Base-by-base conservation (phyloP, 2,888 invertebrate species). In the Hypselothyrea guttata region DNA sequence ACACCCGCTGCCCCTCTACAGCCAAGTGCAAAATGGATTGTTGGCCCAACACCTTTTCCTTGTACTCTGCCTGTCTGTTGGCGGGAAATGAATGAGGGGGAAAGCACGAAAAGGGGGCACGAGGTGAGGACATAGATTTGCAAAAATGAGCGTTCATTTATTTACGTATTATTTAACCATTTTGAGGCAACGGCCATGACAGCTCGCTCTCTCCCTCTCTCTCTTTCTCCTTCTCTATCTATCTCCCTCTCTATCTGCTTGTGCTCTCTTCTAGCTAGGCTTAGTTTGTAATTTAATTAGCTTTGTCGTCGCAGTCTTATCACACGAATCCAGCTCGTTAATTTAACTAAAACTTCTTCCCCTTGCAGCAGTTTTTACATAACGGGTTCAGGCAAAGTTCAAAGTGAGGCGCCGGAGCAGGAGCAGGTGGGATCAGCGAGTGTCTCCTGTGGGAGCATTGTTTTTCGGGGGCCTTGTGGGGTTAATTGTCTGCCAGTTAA, bases 221-320 rank as follows among this genome's bases (percentile, higher is more conserved):
- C 30, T 13, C 37, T 18, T 0, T 9, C 1, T n/a, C n/a, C n/a
- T n/a, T n/a, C n/a, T n/a, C n/a, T n/a, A n/a, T n/a, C n/a, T n/a
- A n/a, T n/a, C n/a, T 4, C 8, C 7, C 22, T 22, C 8, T 18
- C 2, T 12, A 27, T 11, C 12, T 12, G 9, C 11, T n/a, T n/a
- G n/a, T n/a, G n/a, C 13, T 12, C 9, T 28, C 9, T 18, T 16
- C 13, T 22, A 28, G 49, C 34, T 31, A 38, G 48, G 44, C 54
- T 76, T 65, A 61, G 61, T 61, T 78, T 74, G 77, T 78, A 77
- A 78, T 78, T 78, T 78, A 84, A 78, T 78, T 78, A 78, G 69
- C 53, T 74, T 73, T 82, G 63, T 77, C 77, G 47, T 58, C 58
- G 58, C 61, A 8, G 59, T 4, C 48, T 61, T 77, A 77, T 83